Evolutionary conservation across 2,888 invertebrate genomes (phyloP).

Genomic region (Drosophila fulvimacula): DNA sequence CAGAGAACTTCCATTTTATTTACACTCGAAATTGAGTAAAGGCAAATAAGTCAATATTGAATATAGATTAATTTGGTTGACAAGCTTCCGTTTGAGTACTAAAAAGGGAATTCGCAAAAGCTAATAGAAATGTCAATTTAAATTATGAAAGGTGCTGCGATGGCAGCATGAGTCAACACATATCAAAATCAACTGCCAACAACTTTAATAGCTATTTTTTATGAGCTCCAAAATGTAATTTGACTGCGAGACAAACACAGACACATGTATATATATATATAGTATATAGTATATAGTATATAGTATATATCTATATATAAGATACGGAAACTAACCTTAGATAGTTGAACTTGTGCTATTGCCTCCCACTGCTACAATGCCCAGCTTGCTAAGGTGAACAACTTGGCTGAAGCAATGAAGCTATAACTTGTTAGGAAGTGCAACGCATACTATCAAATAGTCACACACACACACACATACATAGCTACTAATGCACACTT

Average conservation of each 20-base stretch:
- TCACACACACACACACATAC: constrained; percentile 11
- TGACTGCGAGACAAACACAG: constrained; percentile 45
- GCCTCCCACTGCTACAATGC: background rate
- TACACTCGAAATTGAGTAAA: background rate
- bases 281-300: background rate
- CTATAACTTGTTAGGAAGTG: constrained; percentile 69
- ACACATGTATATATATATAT: background rate
- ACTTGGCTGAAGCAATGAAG: constrained; percentile 70
- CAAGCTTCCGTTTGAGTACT: background rate
- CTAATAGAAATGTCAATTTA: constrained; percentile 58
- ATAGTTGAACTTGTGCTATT: constrained; percentile 43
- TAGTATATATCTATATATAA: background rate
- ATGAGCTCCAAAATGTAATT: constrained; percentile 65
- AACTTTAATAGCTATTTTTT: constrained; percentile 59
- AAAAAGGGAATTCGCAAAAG: constrained; percentile 1
- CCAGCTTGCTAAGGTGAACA: constrained; percentile 32
- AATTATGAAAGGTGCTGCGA: constrained; percentile 51
- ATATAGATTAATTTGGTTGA: background rate
- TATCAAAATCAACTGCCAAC: constrained; percentile 61
- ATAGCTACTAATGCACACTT: constrained; percentile 63
- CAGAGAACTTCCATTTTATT: no score
- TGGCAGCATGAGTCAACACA: constrained; percentile 8
- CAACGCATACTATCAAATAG: constrained; percentile 19
- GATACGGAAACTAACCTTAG: constrained; percentile 29
- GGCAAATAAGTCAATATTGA: constrained; percentile 2